Base-by-base conservation (phyloP, 2,113 vertebrate species). In the Grus americana region DNA sequence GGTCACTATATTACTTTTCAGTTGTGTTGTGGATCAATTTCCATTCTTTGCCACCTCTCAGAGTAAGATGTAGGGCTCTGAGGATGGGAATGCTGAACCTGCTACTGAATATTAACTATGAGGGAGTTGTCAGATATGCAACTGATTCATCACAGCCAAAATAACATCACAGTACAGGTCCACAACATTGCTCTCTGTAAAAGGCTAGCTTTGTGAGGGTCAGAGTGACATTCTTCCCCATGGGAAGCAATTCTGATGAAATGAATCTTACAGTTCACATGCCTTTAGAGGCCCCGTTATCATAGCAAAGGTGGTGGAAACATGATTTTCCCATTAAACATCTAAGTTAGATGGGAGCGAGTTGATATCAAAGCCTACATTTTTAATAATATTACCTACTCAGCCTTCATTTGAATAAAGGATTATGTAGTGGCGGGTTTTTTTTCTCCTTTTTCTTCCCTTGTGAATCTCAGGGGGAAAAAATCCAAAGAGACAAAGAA, bases 321-420 rank as follows among this genome's bases (percentile, higher is more conserved):
- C 71, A 75, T 0, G 0, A 46, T 84, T 95, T 94, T 90, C 68
- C 54, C 44, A 68, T 19, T 94, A 79, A 97, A 91, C 54, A 73
- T 90, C 74, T 91, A 68, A 79, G 79, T 94, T 95, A 83, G 79
- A 86, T 65, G 78, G 55, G 47, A 91, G 27, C 0, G 0, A 83
- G 85, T 44, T 79, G 57, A 50, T 96, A 97, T 91, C 93, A 96
- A 97, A 96, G 86, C 8, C 71, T 93, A 49, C 78, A 63, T 96
- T 95, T 84, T 96, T 95, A 93, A 95, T 95, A 70, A 68, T 54
- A 76, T 95, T 96, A 85, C 83, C 96, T 92, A 54, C 58, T 88
- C 46, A 55, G 49, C 40, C 83, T 91, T 95, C 82, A 91, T 95
- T 96, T 96, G 85, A 96, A 96, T 95, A 86, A 81, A 92, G 66